Percentiles rank a stretch among this genome's conserved stretches.
phyloP scores from a whole-genome alignment of 2,888 invertebrate species.

The Priapulus caudatus region DNA sequence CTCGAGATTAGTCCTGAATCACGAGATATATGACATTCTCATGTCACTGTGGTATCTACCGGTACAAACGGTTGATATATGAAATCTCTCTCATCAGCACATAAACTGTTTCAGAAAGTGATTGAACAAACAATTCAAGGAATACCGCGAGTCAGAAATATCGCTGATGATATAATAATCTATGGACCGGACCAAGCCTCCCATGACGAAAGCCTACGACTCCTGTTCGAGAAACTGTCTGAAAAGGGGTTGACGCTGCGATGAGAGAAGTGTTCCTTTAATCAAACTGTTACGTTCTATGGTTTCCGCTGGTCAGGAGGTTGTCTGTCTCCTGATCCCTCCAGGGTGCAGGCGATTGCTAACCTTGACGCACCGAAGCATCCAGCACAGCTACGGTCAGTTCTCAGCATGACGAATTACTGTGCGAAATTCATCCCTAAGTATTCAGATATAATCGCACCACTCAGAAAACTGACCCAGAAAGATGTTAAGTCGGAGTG shows the following conservation, averaged over 20 bases:
- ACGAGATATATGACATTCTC: no score
- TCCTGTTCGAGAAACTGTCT: neutral
- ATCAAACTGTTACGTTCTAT: neutral
- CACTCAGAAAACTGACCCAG: neutral
- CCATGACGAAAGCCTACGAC: neutral
- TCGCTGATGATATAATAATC: neutral
- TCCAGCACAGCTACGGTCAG: neutral
- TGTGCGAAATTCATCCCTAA: neutral
- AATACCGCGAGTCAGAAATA: neutral
- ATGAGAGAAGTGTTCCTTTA: neutral
- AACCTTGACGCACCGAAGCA: neutral
- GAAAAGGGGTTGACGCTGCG: neutral
- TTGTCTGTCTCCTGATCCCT: neutral
- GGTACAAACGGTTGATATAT: neutral
- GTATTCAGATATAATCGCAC: neutral
- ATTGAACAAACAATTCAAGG: slow-evolving; percentile 1
- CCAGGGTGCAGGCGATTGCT: neutral
- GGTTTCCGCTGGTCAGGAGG: neutral
- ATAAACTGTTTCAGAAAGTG: neutral
- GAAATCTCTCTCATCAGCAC: neutral
- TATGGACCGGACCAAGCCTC: neutral
- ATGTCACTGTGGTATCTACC: no score
- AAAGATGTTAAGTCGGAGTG: neutral
- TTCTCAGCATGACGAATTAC: neutral
- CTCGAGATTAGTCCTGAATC: neutral